Evolutionary conservation across 2,888 invertebrate genomes (phyloP).

Genomic region (Drosophila pullipes): DNA sequence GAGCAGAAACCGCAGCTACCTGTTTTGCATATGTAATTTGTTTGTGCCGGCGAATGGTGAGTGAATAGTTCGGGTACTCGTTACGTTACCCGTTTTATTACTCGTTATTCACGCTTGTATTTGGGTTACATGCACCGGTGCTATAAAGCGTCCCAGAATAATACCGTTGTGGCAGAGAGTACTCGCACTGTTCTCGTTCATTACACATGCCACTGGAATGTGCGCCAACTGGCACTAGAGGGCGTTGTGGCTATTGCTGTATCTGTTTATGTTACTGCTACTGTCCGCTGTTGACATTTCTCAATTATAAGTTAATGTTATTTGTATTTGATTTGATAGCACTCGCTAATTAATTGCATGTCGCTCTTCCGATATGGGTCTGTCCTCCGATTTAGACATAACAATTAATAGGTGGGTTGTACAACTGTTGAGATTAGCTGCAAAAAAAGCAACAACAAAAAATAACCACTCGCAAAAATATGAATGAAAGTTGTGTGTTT

Average conservation of each 20-base stretch:
- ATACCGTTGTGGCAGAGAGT: constrained; percentile 18
- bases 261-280: background rate
- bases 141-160: constrained; percentile 17
- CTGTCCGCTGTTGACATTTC: constrained; percentile 16
- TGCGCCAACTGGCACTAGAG: constrained; percentile 39
- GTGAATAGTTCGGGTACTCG: constrained; percentile 11
- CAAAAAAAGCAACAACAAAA: background rate
- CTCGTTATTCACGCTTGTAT: constrained; percentile 23
- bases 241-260: constrained; percentile 25
- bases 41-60: constrained; percentile 11
- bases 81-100: background rate
- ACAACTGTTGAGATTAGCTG: background rate
- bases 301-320: constrained; percentile 51
- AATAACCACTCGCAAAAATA: background rate
- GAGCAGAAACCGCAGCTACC: constrained; percentile 39
- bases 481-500: background rate
- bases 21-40: constrained; percentile 68
- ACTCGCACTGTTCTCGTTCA: background rate
- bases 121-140: constrained; percentile 43
- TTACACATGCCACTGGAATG: constrained; percentile 60
- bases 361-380: constrained; percentile 25
- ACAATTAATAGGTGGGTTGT: background rate
- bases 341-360: constrained; percentile 68
- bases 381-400: constrained; percentile 5
- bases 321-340: constrained; percentile 25